These are phyloP conservation scores for Microctonus brassicae DNA, from an alignment of 2,888 invertebrate genomes.

Conservation along the genomic window DNA sequence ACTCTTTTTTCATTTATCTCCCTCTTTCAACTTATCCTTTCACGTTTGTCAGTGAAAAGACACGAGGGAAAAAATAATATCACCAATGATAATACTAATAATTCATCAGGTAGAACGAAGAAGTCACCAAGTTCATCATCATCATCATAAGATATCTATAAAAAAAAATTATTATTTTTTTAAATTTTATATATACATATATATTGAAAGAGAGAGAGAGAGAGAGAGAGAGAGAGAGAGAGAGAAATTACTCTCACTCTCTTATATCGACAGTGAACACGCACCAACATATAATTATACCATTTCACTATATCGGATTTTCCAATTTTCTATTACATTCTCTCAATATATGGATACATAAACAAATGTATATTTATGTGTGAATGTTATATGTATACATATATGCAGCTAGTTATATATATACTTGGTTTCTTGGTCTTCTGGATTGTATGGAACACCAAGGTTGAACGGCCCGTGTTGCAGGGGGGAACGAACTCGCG, in stretches of 20 bases:
- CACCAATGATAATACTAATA: not conserved
- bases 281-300: conserved; percentile 16
- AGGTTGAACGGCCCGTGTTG: conserved; percentile 49
- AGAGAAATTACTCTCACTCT: not conserved
- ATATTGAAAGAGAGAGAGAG: too few relatives aligned
- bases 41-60: not conserved
- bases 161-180: not conserved
- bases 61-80: not conserved
- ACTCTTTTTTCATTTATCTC: conserved; percentile 42
- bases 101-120: not conserved
- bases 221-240: too few relatives aligned
- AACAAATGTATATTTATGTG: not conserved
- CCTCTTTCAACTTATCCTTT: conserved; percentile 22
- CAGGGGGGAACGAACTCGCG: conserved; percentile 47
- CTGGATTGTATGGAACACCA: conserved; percentile 23
- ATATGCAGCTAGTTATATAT: too few relatives aligned
- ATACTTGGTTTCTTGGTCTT: not conserved
- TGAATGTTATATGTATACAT: not conserved
- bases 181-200: too few relatives aligned
- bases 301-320: conserved; percentile 22
- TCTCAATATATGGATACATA: conserved; percentile 22
- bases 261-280: not conserved
- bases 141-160: not conserved
- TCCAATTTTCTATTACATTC: conserved; percentile 43
- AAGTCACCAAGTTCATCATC: not conserved